Conservation (phyloP, 2,113 vertebrate genomes). For the Orcinus orca region DNA sequence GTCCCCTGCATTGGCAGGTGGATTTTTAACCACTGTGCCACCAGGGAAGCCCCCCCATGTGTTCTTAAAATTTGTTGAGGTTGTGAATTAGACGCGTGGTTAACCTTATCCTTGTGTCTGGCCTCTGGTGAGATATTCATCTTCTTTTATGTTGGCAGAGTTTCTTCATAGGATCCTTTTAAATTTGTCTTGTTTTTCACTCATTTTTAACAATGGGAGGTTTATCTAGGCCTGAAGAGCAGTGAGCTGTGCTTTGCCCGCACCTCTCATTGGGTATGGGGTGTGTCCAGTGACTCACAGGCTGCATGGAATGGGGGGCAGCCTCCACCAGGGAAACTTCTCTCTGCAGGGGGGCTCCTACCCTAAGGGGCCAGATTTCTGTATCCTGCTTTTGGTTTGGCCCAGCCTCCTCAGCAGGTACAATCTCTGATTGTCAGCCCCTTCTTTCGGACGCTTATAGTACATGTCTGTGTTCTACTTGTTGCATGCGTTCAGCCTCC, state of each 20-base stretch:
- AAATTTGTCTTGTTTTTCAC: background rate
- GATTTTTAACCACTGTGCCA: too few species aligned
- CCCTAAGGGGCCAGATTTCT: background rate
- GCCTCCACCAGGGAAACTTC: background rate
- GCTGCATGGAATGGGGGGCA: background rate
- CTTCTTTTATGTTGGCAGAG: background rate
- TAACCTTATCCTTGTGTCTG: background rate
- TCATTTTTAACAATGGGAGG: background rate
- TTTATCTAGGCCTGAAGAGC: background rate
- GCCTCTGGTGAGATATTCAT: background rate
- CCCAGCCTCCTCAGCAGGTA: background rate
- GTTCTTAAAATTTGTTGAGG: background rate
- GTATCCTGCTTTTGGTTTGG: background rate
- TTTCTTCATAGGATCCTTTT: background rate
- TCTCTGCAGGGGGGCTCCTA: too few species aligned
- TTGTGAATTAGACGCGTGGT: background rate
- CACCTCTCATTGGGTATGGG: accelerated
- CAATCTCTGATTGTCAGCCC: too few species aligned
- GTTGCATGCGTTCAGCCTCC: background rate
- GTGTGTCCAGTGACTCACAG: background rate
- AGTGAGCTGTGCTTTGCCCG: background rate
- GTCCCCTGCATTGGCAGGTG: too few species aligned
- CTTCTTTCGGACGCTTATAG: background rate
- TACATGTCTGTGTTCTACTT: accelerated
- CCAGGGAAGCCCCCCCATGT: too few species aligned